Conservation (phyloP, 2,113 vertebrate species). For the Turdus rufiventris region DNA sequence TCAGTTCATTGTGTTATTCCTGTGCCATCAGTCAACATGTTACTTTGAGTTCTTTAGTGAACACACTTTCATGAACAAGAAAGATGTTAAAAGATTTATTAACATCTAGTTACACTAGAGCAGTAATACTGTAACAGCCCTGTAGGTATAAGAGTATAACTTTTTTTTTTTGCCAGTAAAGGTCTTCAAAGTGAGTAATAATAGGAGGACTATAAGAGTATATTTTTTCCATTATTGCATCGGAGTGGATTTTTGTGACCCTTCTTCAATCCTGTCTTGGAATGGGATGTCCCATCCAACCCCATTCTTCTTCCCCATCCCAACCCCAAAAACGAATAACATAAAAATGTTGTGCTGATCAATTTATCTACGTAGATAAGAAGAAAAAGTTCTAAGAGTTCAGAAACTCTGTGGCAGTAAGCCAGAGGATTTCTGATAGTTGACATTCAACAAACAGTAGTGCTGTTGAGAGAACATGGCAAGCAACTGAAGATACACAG, state of each 20-base stretch:
- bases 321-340: neutral
- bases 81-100: neutral
- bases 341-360: neutral
- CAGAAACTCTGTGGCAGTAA: neutral
- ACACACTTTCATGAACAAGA: neutral
- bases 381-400: neutral
- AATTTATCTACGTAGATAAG: neutral
- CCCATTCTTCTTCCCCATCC: neutral
- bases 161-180: neutral
- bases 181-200: neutral
- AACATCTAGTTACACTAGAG: neutral
- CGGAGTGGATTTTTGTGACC: neutral
- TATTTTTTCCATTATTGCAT: neutral
- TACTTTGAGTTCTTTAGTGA: neutral
- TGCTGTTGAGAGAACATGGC: neutral
- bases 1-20: neutral
- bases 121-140: neutral
- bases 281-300: neutral
- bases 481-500: neutral
- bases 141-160: neutral
- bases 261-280: neutral
- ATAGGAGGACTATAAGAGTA: neutral
- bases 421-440: neutral
- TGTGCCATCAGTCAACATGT: neutral
- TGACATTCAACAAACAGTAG: neutral